A percentile compares a stretch with the other conserved stretches of the same genome.
Conservation (phyloP, 2,888 invertebrate species). For the Apotomis turbidana region DNA sequence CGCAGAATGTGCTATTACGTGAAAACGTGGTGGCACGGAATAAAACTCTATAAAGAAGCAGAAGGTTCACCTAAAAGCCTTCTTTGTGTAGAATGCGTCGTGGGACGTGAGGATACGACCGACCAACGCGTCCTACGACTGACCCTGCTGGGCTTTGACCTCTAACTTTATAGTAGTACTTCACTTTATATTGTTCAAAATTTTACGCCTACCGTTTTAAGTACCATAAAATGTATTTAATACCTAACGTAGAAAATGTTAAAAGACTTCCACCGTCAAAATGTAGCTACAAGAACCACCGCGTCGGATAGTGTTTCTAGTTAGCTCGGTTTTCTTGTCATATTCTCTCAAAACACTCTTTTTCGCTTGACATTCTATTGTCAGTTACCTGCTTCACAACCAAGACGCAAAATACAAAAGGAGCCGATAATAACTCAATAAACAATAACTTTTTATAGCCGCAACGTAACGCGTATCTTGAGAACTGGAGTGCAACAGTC, state of each 20-base stretch:
- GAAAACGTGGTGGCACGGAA: too few relatives aligned
- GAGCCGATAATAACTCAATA: constrained; percentile 34
- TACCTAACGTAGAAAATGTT: background rate
- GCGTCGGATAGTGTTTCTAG: constrained; percentile 11
- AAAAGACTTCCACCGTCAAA: constrained; percentile 3
- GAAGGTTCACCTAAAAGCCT: too few relatives aligned
- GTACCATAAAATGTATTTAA: background rate
- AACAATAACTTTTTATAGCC: constrained; percentile 43
- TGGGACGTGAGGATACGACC: too few relatives aligned
- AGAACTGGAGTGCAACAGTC: constrained; percentile 40
- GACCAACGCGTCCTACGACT: too few relatives aligned
- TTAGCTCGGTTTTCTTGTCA: constrained; percentile 20
- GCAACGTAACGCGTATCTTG: constrained; percentile 36
- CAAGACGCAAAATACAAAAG: constrained; percentile 27
- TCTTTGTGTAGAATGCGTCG: too few relatives aligned
- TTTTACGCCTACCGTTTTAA: background rate
- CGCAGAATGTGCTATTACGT: too few relatives aligned
- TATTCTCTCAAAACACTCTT: constrained; percentile 20
- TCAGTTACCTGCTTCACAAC: constrained; percentile 18
- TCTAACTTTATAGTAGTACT: too few relatives aligned
- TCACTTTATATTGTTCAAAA: background rate
- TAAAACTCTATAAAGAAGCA: too few relatives aligned
- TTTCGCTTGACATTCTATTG: constrained; percentile 11
- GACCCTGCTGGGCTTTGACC: too few relatives aligned
- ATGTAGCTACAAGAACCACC: background rate